Evolutionary conservation across 2,888 invertebrate species (phyloP), one percentile per base, ranked within the genome.

Genomic region (Drosophila paramelanica): DNA sequence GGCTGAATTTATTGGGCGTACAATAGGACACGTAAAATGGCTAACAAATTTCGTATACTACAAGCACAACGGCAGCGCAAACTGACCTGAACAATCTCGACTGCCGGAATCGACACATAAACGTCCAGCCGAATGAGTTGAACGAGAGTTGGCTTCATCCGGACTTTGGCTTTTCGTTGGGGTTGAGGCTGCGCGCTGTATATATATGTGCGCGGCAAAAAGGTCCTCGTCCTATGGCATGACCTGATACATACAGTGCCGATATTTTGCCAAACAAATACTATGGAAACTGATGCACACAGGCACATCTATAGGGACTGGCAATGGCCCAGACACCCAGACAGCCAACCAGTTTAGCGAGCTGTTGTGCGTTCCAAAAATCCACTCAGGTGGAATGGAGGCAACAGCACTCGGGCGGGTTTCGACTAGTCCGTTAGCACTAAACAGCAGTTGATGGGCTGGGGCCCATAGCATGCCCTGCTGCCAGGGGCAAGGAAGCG

Each of bases 291-390:
- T 43, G 60, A 51, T 46, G 23, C 42, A n/a, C 39, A 27, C 39
- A 36, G 27, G 25, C 38, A 46, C 31, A 31, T 23, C 10, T 31
- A 31, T 8, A 10, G 31, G 10, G 43, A 27, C 31, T 14, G 31
- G 20, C 36, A 47, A 23, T 31, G 49, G 49, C n/a, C 13, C 43
- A 49, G 49, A 38, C 39, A 47, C n/a, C 17, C 42, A 13, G 38
- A 20, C 36, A 52, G n/a, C 17, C 49, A 49, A 33, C 56, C 45
- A 60, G 66, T 81, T 78, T 47, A 60, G 64, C 64, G 64, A 53
- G 59, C 65, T 69, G 67, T 59, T 73, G 67, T 71, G 73, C 65
- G 80, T 80, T 80, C 80, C 79, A 73, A 67, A 84, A 82, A 79
- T 66, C 31, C 80, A 85, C 62, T 72, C 75, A 76, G 76, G 72